Evolutionary conservation across 2,888 invertebrate species (phyloP), one percentile per base, ranked within the genome.

Genomic region (Tenthredo mesomela): DNA sequence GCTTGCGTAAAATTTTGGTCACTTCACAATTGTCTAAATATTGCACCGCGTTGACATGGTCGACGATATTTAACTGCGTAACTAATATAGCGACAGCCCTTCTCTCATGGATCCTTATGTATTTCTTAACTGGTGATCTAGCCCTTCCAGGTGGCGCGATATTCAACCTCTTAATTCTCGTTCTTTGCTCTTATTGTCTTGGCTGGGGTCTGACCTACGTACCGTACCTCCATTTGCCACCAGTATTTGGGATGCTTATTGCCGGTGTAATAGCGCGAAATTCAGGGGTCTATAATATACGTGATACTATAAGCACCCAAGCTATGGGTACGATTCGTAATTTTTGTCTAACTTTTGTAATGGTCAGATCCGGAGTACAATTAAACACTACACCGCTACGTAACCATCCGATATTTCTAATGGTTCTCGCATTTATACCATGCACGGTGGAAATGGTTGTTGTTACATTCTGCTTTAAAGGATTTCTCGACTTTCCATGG

Each of bases 221-320:
- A 9, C 93, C 93, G 0, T 89, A 89, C 33, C 40, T 92, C 9
- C 85, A 92, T 4, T 84, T 94, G 5, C 95, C 96, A 0, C 95
- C 96, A 7, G 94, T 96, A 90, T 93, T 96, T 85, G 96, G 96
- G 18, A 96, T 96, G 96, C 91, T 96, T 0, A 92, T 95, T 73
- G 94, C 95, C 82, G 95, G 96, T 15, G 94, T 95, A 4, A 90
- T 94, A 10, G n/a, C 88, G 1, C 87, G 88, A 18, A 86, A 87
- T 18, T 70, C 85, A 50, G 87, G 87, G 7, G 29, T 87, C 6
- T 92, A 91, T 87, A 86, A 91, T 70, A 91, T 92, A 50, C 86
- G 88, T n/a, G 89, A 89, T 7, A 87, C 89, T 18, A 89, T 93
- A 37, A 91, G 91, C 3, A 6, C 29, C 0, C 37, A 18, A 2